A percentile compares a stretch with the other conserved stretches of the same genome.
These are phyloP conservation scores for Drosophila fungiperda DNA, from an alignment of 2,888 invertebrate genomes.

Conservation along the genomic window DNA sequence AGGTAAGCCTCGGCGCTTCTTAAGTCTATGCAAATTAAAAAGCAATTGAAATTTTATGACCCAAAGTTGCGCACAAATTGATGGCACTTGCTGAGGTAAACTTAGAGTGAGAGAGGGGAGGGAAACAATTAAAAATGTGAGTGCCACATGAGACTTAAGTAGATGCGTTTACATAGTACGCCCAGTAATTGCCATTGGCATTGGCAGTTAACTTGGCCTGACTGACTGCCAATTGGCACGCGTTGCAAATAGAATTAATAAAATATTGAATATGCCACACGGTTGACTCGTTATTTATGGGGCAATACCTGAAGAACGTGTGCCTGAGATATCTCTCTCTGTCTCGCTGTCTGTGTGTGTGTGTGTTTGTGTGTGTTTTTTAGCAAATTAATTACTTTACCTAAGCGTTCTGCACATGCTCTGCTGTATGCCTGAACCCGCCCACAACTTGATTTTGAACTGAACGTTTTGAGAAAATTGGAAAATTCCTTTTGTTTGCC, in stretches of 20 bases:
- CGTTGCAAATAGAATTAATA: conserved; percentile 56
- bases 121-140: conserved; percentile 70
- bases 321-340: conserved; percentile 14
- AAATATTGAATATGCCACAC: conserved; percentile 74
- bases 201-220: conserved; percentile 43
- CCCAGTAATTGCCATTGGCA: conserved; percentile 48
- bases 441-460: conserved; percentile 62
- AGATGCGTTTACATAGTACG: conserved; percentile 32
- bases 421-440: conserved; percentile 13
- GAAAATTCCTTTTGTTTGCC: conserved; percentile 70
- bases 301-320: conserved; percentile 36
- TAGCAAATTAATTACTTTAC: conserved; percentile 77
- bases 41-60: conserved; percentile 77
- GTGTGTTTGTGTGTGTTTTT: conserved; percentile 34
- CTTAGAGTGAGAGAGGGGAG: not conserved
- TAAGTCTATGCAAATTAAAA: conserved; percentile 78
- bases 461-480: conserved; percentile 64
- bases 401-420: conserved; percentile 56
- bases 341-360: conserved; percentile 14
- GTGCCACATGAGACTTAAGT: conserved; percentile 68
- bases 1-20: conserved; percentile 39
- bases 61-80: conserved; percentile 67
- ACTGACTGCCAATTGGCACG: conserved; percentile 65
- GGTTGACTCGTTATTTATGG: conserved; percentile 65
- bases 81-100: conserved; percentile 36